phyloP scores from a whole-genome alignment of 2,888 invertebrate genomes.

The Caenorhabditis sp. region DNA sequence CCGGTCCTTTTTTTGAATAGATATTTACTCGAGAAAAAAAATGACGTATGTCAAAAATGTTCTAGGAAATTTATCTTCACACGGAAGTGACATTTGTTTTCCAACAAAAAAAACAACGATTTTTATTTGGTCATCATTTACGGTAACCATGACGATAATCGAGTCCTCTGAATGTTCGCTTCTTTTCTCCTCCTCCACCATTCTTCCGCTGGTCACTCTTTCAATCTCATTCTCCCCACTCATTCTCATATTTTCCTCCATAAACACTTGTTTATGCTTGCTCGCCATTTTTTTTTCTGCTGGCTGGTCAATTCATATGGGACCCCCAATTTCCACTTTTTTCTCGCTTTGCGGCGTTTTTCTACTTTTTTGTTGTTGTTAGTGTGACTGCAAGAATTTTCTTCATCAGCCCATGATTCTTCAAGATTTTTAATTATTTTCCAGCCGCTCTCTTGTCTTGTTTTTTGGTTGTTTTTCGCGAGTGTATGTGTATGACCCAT shows the following conservation, averaged over 20 bases:
- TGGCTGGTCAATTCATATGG: neutral
- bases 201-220: neutral
- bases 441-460: neutral
- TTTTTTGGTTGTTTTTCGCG: neutral
- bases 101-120: too few relatives aligned
- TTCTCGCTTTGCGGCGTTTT: neutral
- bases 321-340: neutral
- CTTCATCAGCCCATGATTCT: too few relatives aligned
- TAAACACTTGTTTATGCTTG: neutral
- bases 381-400: too few relatives aligned
- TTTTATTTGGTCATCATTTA: neutral
- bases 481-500: too few relatives aligned
- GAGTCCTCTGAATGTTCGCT: neutral
- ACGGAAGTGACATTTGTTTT: too few relatives aligned
- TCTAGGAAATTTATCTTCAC: too few relatives aligned
- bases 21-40: too few relatives aligned
- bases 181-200: neutral
- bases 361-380: neutral
- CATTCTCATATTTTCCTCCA: neutral
- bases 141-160: neutral
- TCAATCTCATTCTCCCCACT: neutral
- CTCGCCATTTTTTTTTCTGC: neutral
- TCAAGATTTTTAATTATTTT: neutral
- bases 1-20: too few relatives aligned
- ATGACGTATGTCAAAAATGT: too few relatives aligned